phyloP scores from a whole-genome alignment of 2,888 invertebrate species.

The Leistus spinibarbis region DNA sequence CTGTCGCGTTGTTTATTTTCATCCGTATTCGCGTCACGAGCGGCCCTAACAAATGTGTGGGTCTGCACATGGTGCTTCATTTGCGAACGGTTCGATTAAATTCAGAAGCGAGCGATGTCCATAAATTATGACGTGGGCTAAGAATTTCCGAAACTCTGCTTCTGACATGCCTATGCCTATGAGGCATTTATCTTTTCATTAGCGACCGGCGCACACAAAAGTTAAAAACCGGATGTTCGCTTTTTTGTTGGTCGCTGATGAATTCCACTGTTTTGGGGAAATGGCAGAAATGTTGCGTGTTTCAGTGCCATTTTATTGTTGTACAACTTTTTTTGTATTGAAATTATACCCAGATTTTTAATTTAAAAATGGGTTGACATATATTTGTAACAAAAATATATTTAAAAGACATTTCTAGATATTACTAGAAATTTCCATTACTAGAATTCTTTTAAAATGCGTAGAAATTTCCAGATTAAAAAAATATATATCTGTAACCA shows the following conservation, averaged over 20 bases:
- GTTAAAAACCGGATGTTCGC: not conserved
- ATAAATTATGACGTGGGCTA: constrained; percentile 21
- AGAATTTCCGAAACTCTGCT: not conserved
- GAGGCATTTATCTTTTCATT: not conserved
- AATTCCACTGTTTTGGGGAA: not conserved
- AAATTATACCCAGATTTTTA: no score
- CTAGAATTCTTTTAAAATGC: no score
- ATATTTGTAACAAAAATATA: no score
- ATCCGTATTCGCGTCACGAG: constrained; percentile 25
- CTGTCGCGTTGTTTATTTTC: not conserved
- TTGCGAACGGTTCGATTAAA: constrained; percentile 34
- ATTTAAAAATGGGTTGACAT: no score
- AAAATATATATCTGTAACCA: no score
- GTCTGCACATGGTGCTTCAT: constrained; percentile 14
- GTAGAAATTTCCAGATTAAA: no score
- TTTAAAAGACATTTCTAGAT: no score
- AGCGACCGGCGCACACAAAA: not conserved
- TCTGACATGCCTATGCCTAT: not conserved
- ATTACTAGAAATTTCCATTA: no score
- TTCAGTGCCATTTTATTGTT: not conserved
- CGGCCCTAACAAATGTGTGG: constrained; percentile 17
- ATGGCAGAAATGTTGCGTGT: not conserved
- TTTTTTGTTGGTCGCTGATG: not conserved
- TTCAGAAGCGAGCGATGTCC: constrained; percentile 10
- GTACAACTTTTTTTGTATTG: no score